Evolutionary conservation across 2,888 invertebrate species (phyloP), one percentile per base, ranked within the genome.

Genomic region (Sycophila texana): DNA sequence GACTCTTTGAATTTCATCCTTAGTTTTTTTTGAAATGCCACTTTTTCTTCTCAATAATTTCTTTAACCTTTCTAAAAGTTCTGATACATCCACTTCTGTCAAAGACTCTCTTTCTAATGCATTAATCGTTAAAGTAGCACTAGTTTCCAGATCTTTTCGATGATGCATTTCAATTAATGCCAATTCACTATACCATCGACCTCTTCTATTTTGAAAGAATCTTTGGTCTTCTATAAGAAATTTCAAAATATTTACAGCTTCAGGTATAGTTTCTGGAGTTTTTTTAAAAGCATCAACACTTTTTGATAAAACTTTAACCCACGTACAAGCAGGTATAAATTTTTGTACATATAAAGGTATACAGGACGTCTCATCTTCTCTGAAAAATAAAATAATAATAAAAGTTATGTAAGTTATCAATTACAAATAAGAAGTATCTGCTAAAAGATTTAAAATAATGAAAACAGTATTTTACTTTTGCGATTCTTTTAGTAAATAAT

Each of bases 241-340:
- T 13, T 76, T 78, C 22, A 90, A 77, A 57, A 84, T 83, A 30
- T 83, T 58, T 1, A 85, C 84, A 0, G 86, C 87, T 13, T 67
- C 76, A 1, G 71, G 22, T 4, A 85, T 82, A 0, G 79, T 86
- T 14, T 86, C 83, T 4, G 80, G 72, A 5, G 80, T 60, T 66
- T 88, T 90, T 81, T 89, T 90, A 70, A 89, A 89, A 14, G 87
- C 85, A 2, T 87, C 85, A n/a, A 90, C 72, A 39, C 86, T 87
- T n/a, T 77, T 83, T 60, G 83, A 85, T n/a, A 90, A 74, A 63
- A 88, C 83, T 85, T 89, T 90, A 0, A 85, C 76, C 89, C 89
- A 90, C 0, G 81, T 22, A 65, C 87, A 86, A 51, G 83, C 84
- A 5, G 86, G 84, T 18, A 83, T 82, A 76, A 87, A 90, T 22